Evolutionary conservation across 2,113 vertebrate species (phyloP), one percentile per base, ranked within the genome.

Genomic region (Xyliphius kryptos): DNA sequence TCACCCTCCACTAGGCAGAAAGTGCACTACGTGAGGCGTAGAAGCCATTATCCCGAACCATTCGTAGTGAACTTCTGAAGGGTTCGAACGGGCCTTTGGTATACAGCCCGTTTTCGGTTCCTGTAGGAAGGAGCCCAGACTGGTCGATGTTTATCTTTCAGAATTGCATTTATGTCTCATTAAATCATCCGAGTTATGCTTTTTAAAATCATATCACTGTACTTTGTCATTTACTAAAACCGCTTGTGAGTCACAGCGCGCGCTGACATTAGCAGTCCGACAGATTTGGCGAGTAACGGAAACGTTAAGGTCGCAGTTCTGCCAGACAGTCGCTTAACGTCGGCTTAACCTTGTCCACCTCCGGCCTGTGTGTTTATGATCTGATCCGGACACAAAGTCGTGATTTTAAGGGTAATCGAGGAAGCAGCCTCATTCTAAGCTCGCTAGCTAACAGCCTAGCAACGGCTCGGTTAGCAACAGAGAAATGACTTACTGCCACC

Each of bases 401-500:
- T 6, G 26, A 32, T 32, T 6, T 3, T 3, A 14, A 2, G 43
- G 46, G 10, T 51, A 41, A 16, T 54, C 12, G 15, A 32, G 26
- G 20, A 17, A 43, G 17, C 20, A 32, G 5, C 2, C 7, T 8
- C 54, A 22, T 51, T 44, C 43, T 51, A 52, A 67, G 63, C 61
- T 3, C 15, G 7, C 62, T 36, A 21, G 54, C 54, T 56, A 49
- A 14, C 52, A 19, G 47, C 16, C 51, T 3, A 56, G 17, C 44
- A 51, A 21, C 54, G n/a, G 48, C 14, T 56, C 63, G 43, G 41
- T 46, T 14, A 48, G 63, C 54, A 11, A 44, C 46, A 32, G 36
- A 26, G 16, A 38, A 51, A 50, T 15, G 20, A 66, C 64, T 66
- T 66, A 66, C 64, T 58, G 49, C 55, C 64, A 58, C 36, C 7